phyloP scores from a whole-genome alignment of 2,888 invertebrate genomes.

The Exocentrus adspersus region DNA sequence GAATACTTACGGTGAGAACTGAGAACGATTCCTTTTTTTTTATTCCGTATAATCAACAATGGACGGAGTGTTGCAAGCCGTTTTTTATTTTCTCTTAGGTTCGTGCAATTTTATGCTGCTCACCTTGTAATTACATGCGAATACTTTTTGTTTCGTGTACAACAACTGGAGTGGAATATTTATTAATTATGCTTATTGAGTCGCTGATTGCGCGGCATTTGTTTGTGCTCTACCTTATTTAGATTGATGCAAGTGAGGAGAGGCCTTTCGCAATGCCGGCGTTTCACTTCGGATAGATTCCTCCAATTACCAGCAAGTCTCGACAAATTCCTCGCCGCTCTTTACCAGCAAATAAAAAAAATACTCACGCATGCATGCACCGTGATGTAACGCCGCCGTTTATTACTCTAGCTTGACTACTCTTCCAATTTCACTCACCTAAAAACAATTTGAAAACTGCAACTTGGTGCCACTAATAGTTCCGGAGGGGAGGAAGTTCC shows the following conservation, averaged over 20 bases:
- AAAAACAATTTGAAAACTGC: background rate
- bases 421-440: too few relatives aligned
- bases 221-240: constrained; percentile 13
- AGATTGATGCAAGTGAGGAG: constrained; percentile 5
- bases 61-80: constrained; percentile 27
- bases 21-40: too few relatives aligned
- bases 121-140: constrained; percentile 29
- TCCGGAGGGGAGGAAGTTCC: too few relatives aligned
- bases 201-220: constrained; percentile 9
- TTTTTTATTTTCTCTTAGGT: constrained; percentile 24
- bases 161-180: constrained; percentile 30
- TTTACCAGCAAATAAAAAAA: background rate
- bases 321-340: background rate
- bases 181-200: constrained; percentile 27
- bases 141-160: constrained; percentile 27
- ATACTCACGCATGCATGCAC: too few relatives aligned
- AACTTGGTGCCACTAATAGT: too few relatives aligned
- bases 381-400: too few relatives aligned
- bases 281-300: constrained; percentile 16
- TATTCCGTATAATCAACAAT: constrained; percentile 32
- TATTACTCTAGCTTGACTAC: too few relatives aligned
- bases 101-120: constrained; percentile 25
- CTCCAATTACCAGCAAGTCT: background rate
- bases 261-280: constrained; percentile 19
- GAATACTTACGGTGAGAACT: constrained; percentile 37